A percentile compares a stretch with the other conserved stretches of the same genome.
Conservation (phyloP, 2,113 vertebrate species). For the Scalopus aquaticus region DNA sequence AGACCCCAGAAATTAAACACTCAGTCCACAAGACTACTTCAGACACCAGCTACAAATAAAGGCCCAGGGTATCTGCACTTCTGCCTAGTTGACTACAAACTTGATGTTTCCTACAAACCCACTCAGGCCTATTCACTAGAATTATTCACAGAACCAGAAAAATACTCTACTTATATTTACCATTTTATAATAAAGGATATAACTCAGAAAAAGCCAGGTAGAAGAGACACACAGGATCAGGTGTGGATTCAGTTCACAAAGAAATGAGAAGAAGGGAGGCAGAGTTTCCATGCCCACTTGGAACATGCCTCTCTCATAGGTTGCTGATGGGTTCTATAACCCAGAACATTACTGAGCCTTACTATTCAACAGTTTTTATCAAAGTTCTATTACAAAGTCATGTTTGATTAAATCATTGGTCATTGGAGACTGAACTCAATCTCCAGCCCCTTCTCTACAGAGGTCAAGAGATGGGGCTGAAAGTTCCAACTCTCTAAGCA, state of each 20-base stretch:
- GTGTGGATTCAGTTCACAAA: neutral
- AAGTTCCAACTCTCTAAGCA: neutral
- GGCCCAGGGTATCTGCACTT: neutral
- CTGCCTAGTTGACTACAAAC: neutral
- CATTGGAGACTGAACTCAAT: too few species aligned
- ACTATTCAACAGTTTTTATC: neutral
- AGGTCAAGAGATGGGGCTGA: too few species aligned
- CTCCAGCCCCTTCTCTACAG: too few species aligned
- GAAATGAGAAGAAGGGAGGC: fast-evolving
- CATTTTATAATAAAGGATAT: neutral
- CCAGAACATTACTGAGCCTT: neutral
- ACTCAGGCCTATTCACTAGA: neutral
- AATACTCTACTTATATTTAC: neutral
- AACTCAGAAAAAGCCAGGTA: neutral
- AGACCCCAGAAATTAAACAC: too few species aligned
- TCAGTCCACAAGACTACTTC: neutral
- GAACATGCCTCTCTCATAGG: neutral
- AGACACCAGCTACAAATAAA: neutral
- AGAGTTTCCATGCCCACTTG: neutral
- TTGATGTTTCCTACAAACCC: neutral
- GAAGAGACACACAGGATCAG: neutral
- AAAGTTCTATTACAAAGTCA: neutral
- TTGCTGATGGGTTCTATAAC: neutral
- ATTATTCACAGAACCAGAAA: neutral
- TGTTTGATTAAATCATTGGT: too few species aligned